Base-by-base conservation (phyloP, 2,888 invertebrate genomes). In the Drosophila sordidapex region DNA sequence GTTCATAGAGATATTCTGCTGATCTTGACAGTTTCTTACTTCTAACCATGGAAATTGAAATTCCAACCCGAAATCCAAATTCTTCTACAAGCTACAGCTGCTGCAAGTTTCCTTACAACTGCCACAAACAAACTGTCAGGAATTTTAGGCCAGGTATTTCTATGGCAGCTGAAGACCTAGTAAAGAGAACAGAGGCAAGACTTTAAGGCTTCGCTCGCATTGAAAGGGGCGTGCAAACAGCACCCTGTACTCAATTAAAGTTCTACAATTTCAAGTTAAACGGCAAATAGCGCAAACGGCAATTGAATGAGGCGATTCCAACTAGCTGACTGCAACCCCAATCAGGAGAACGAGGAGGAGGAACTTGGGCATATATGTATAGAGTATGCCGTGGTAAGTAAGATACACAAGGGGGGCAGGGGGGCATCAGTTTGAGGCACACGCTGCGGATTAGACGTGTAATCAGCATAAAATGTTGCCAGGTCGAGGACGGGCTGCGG, bases 381-480 rank as follows among this genome's bases (percentile, higher is more conserved):
- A 4, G 18, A 49, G n/a, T 18, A 21, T 31, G n/a, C 6, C 5
- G 21, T 21, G 15, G 15, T 48, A 10, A 57, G 40, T 31, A 53
- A 57, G 57, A 29, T 40, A 56, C 56, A 56, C 29, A 43, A 10
- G 33, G 25, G 40, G 1, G 31, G 54, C 4, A 27, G 31, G 60
- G 63, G 62, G 58, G 76, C 64, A 66, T 59, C 68, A 46, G 77
- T 73, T 77, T 35, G 63, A 70, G 76, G 86, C 87, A 81, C 87
- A 87, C 87, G 84, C 87, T 84, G 89, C 73, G 87, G 87, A 87
- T 89, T 87, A 89, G 87, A 87, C 79, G 79, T 87, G 87, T 89
- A 87, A 87, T 87, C 87, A 89, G 89, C 83, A 87, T 87, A 87
- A 87, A 86, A 88, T 88, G 83, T 89, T 69, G 89, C 84, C 73